A percentile compares a stretch with the other conserved stretches of the same genome.
These are phyloP conservation scores for Turritopsis rubra DNA, from an alignment of 30 jellyfish, hydroid and myxozoan genomes.

Conservation along the genomic window DNA sequence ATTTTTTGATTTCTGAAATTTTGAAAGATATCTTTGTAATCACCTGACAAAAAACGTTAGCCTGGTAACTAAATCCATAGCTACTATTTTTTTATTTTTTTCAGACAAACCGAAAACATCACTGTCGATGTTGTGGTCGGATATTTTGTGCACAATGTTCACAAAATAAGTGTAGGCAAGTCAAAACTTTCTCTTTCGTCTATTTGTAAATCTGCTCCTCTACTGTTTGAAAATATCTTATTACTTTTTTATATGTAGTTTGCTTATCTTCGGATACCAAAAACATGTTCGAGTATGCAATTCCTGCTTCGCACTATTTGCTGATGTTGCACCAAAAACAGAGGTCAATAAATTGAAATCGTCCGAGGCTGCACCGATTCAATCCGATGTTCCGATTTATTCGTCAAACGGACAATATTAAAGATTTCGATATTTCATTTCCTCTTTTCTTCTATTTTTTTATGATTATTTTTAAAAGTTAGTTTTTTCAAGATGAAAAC, in stretches of 20 bases:
- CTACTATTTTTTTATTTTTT: not conserved
- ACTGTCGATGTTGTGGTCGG: conserved; percentile 54
- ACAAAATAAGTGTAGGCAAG: conserved; percentile 14
- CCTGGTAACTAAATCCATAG: too few relatives aligned
- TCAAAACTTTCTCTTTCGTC: too few relatives aligned
- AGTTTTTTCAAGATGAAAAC: too few relatives aligned
- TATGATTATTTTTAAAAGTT: too few relatives aligned
- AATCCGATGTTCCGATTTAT: not conserved
- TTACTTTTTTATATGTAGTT: not conserved
- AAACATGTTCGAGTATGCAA: conserved; percentile 5
- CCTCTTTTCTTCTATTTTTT: too few relatives aligned
- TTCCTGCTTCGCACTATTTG: not conserved
- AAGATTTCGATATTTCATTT: not conserved
- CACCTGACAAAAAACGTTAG: too few relatives aligned
- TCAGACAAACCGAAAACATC: conserved; percentile 43
- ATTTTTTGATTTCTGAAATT: too few relatives aligned
- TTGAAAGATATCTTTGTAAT: too few relatives aligned
- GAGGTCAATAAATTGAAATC: not conserved
- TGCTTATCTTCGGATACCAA: not conserved
- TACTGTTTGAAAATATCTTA: not conserved
- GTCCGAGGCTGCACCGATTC: not conserved
- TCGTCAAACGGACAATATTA: not conserved
- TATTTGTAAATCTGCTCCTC: too few relatives aligned
- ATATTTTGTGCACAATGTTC: conserved; percentile 33
- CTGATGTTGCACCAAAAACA: not conserved